phyloP scores from a whole-genome alignment of 2,797 vertebrate genomes.

The Okamejei kenojei region DNA sequence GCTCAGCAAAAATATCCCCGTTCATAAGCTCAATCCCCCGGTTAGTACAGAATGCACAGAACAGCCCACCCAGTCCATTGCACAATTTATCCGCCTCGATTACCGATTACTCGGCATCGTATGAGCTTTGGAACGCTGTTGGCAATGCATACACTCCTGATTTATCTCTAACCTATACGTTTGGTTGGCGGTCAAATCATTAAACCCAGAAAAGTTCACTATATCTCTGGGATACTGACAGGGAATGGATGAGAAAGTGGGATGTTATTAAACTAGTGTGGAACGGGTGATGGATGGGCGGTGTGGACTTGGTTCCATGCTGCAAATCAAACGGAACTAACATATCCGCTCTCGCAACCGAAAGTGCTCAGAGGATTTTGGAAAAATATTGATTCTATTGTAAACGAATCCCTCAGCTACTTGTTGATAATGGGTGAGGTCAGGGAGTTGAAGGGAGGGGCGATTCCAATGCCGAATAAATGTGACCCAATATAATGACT shows the following conservation, averaged over 20 bases:
- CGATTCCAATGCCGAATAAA: neutral
- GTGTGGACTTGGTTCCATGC: no score
- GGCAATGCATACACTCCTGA: no score
- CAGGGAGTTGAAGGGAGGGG: neutral
- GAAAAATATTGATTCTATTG: neutral
- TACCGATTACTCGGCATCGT: neutral
- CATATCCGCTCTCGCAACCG: neutral
- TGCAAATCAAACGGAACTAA: no score
- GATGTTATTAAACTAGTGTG: no score
- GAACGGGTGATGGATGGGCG: no score
- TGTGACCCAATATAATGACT: neutral
- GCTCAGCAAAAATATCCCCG: no score
- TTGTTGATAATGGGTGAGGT: neutral
- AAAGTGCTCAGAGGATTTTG: neutral
- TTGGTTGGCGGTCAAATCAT: neutral
- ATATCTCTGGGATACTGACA: neutral
- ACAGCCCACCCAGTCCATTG: neutral
- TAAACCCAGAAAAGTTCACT: neutral
- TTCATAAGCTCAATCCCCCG: no score
- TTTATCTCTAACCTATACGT: neutral
- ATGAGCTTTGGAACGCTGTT: neutral
- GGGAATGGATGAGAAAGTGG: no score
- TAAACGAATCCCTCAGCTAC: neutral
- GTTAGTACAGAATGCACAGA: no score
- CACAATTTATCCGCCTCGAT: neutral